phyloP scores from a whole-genome alignment of 1,140 invertebrate species.

The Yoshiicerus persimilis region DNA sequence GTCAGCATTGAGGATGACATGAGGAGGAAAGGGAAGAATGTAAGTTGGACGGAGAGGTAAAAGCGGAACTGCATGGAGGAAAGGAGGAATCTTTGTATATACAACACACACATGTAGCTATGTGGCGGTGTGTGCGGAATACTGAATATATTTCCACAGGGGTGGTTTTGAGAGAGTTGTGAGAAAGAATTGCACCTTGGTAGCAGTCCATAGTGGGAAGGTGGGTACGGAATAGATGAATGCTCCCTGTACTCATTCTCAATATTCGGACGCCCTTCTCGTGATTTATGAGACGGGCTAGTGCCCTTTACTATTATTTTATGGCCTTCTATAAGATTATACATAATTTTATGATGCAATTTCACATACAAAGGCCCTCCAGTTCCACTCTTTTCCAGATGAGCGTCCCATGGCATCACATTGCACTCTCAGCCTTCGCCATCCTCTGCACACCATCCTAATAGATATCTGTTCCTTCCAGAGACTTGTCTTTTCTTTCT shows the following conservation, averaged over 20 bases:
- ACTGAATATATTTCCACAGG: too few relatives aligned
- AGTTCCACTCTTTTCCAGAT: neutral
- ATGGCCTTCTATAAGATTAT: slow-evolving; percentile 36
- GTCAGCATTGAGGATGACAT: neutral
- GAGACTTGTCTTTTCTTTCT: neutral
- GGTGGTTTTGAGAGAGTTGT: too few relatives aligned
- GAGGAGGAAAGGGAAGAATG: neutral
- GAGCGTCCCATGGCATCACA: neutral
- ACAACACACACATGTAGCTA: too few relatives aligned
- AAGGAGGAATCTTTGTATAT: neutral
- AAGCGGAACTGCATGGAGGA: neutral
- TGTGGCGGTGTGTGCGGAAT: too few relatives aligned
- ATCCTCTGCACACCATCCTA: neutral
- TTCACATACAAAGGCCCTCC: slow-evolving; percentile 23
- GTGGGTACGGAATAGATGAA: neutral
- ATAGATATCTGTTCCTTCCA: neutral
- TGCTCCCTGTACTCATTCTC: slow-evolving; percentile 5
- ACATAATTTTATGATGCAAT: slow-evolving; percentile 43
- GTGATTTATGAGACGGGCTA: slow-evolving; percentile 37
- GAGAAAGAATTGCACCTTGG: too few relatives aligned
- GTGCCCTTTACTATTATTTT: slow-evolving; percentile 41
- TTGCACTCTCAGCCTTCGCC: neutral
- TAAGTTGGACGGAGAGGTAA: neutral
- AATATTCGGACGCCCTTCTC: slow-evolving; percentile 35
- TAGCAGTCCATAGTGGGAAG: too few relatives aligned